phyloP scores from a whole-genome alignment of 2,797 vertebrate species.

The Taeniopygia guttata region DNA sequence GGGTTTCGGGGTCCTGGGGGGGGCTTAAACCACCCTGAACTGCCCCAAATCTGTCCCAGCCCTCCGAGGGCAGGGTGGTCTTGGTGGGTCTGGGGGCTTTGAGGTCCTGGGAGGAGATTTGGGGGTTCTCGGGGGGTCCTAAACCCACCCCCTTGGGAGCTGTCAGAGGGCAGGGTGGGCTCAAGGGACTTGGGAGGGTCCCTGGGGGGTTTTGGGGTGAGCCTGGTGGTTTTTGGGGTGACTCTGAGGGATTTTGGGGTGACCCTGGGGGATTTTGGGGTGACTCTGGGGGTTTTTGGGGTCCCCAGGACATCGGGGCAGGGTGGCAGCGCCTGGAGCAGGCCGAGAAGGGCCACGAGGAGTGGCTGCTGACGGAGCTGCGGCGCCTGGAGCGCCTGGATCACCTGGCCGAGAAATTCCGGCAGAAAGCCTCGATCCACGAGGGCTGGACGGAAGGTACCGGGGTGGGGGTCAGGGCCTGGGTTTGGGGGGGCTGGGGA shows the following conservation, averaged over 20 bases:
- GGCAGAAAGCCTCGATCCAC: constrained; percentile 92
- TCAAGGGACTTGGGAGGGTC: not conserved
- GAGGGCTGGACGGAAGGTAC: constrained; percentile 90
- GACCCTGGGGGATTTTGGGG: too few relatives aligned
- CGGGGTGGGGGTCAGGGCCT: too few relatives aligned
- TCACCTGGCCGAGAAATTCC: constrained; percentile 92
- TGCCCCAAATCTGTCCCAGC: too few relatives aligned
- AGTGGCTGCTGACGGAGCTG: constrained; percentile 94
- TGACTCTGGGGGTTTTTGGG: not conserved
- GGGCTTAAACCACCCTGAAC: too few relatives aligned
- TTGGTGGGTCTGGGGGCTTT: constrained; percentile 71
- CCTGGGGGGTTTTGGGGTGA: not conserved
- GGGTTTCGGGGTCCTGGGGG: too few relatives aligned
- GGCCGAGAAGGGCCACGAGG: constrained; percentile 67
- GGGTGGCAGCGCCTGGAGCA: not conserved
- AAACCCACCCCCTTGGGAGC: too few relatives aligned
- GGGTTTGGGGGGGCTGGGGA: too few relatives aligned
- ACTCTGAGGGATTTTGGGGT: too few relatives aligned
- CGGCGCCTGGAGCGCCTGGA: constrained; percentile 90
- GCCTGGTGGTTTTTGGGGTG: too few relatives aligned
- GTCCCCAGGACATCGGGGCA: not conserved
- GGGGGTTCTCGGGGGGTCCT: too few relatives aligned
- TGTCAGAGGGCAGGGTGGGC: not conserved
- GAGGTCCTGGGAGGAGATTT: too few relatives aligned
- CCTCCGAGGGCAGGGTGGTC: constrained; percentile 92